Evolutionary conservation across 1,140 invertebrate genomes (phyloP).

Genomic region (Drosophila ficusphila): DNA sequence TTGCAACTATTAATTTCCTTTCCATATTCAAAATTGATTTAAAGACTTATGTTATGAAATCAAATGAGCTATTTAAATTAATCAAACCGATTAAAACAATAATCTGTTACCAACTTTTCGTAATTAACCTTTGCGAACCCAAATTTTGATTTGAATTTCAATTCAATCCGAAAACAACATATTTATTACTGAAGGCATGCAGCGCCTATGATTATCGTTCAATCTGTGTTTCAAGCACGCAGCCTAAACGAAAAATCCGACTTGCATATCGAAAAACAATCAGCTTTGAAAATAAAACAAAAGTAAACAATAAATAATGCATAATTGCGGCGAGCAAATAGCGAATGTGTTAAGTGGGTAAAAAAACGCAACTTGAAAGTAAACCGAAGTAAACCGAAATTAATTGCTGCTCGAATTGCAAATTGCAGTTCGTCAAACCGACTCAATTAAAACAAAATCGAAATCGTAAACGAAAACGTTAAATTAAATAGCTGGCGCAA

Average conservation of each 20-base stretch:
- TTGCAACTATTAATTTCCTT: no score
- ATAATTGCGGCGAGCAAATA: conserved; percentile 4
- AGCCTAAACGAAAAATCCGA: conserved; percentile 35
- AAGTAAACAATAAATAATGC: conserved; percentile 31
- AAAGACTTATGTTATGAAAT: no score
- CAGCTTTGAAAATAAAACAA: not conserved
- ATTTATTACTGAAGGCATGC: conserved; percentile 9
- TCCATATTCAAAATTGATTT: no score
- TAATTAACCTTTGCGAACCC: not conserved
- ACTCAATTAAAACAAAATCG: conserved; percentile 24
- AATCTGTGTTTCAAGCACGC: not conserved
- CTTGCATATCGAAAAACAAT: conserved; percentile 6
- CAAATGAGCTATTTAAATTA: no score
- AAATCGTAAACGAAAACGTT: conserved; percentile 25
- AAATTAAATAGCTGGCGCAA: conserved; percentile 3
- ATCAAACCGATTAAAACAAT: no score
- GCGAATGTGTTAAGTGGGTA: conserved; percentile 46
- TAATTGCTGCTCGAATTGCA: conserved; percentile 47
- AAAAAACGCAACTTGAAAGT: conserved; percentile 42
- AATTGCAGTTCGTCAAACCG: conserved; percentile 51
- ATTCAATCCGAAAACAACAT: not conserved
- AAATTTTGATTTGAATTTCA: no score
- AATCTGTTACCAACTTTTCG: no score
- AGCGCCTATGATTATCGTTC: conserved; percentile 5
- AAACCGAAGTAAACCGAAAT: conserved; percentile 30